Percentiles rank a stretch among this genome's conserved stretches.
phyloP scores from a whole-genome alignment of 2,888 invertebrate species.

The Argyra leucocephala region DNA sequence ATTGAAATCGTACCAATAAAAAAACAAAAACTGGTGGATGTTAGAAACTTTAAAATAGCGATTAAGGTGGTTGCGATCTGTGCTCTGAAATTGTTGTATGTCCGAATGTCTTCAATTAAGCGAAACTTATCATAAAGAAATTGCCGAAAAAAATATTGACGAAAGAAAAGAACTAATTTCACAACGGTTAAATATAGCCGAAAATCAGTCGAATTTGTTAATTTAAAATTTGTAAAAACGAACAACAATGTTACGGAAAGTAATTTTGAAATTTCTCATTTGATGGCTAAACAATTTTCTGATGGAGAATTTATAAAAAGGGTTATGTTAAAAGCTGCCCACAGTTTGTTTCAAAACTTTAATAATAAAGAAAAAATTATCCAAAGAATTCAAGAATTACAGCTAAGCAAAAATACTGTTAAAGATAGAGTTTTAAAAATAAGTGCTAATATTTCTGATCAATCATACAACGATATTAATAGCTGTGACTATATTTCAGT shows the following conservation, averaged over 20 bases:
- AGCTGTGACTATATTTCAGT: neutral
- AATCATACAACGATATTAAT: neutral
- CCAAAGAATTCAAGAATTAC: slow-evolving; percentile 7
- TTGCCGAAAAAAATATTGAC: too few species aligned
- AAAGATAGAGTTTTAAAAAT: slow-evolving; percentile 9
- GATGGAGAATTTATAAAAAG: slow-evolving; percentile 5
- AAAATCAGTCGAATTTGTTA: neutral
- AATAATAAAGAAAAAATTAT: slow-evolving; percentile 7
- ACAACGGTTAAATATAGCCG: neutral
- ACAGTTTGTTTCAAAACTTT: slow-evolving; percentile 1
- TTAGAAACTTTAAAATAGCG: too few species aligned
- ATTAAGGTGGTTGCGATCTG: too few species aligned
- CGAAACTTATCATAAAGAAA: too few species aligned
- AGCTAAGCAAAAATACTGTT: neutral
- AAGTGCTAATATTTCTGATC: neutral
- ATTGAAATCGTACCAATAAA: too few species aligned
- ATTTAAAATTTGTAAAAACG: neutral
- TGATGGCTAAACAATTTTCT: neutral
- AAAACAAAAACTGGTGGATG: too few species aligned
- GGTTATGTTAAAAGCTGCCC: neutral
- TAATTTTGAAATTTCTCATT: slow-evolving; percentile 2
- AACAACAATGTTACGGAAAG: neutral
- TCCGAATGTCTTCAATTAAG: too few species aligned
- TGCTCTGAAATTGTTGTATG: too few species aligned
- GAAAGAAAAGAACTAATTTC: neutral